These are phyloP conservation scores for Formica exsecta DNA, from an alignment of 1,140 invertebrate genomes.

Conservation along the genomic window DNA sequence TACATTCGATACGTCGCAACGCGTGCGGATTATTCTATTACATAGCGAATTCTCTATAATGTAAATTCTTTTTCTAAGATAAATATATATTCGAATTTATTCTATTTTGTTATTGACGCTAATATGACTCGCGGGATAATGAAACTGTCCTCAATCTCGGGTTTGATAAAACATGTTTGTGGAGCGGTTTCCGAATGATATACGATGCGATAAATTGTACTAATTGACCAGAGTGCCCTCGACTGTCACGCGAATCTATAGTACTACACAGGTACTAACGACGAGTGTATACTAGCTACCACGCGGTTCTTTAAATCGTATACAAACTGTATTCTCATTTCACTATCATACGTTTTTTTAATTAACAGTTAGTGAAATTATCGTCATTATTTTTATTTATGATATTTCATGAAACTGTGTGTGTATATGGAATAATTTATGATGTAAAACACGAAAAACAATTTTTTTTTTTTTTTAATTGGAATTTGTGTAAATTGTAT, in stretches of 20 bases:
- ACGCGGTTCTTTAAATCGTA: conserved; percentile 53
- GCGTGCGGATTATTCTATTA: conserved; percentile 68
- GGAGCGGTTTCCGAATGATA: conserved; percentile 68
- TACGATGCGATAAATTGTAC: conserved; percentile 71
- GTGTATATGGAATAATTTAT: conserved; percentile 75
- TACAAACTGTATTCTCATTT: conserved; percentile 67
- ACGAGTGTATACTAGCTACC: conserved; percentile 57
- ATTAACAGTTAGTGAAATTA: conserved; percentile 65
- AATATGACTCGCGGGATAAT: conserved; percentile 51
- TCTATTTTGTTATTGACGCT: conserved; percentile 79
- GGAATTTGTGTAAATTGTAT: conserved; percentile 83
- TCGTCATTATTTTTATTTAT: conserved; percentile 67
- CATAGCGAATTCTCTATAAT: conserved; percentile 76
- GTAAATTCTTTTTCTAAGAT: conserved; percentile 76
- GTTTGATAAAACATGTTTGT: conserved; percentile 67
- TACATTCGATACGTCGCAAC: conserved; percentile 67
- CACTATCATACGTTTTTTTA: conserved; percentile 65
- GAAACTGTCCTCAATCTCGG: conserved; percentile 64
- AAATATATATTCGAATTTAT: conserved; percentile 78
- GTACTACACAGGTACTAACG: conserved; percentile 61
- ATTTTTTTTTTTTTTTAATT: conserved; percentile 38
- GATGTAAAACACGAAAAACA: conserved; percentile 37
- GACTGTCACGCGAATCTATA: conserved; percentile 61
- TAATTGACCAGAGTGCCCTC: conserved; percentile 75
- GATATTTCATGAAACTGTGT: conserved; percentile 68